Percentiles rank a stretch among this genome's conserved stretches.
Conservation (phyloP, 1,140 invertebrate species). For the Macrocentrus cingulum region DNA sequence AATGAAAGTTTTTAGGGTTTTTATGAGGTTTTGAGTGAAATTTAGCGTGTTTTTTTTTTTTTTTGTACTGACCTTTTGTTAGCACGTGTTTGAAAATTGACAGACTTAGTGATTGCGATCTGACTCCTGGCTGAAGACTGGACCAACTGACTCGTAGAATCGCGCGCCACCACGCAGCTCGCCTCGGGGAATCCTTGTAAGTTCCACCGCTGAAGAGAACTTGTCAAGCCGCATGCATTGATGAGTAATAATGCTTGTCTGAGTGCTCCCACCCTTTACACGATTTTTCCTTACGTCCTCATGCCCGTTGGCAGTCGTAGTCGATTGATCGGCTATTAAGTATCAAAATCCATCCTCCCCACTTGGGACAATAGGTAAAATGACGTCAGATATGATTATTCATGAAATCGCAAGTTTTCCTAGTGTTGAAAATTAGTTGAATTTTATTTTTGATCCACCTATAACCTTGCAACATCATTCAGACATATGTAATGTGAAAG, state of each 20-base stretch:
- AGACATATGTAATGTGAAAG: no score
- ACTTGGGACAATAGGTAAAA: background rate
- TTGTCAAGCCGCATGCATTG: conserved; percentile 9
- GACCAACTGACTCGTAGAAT: conserved; percentile 30
- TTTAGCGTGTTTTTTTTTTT: no score
- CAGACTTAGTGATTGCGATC: conserved; percentile 7
- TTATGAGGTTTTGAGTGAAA: no score
- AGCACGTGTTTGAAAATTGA: background rate
- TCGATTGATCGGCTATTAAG: background rate
- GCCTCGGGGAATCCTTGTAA: conserved; percentile 16
- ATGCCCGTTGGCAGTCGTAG: background rate
- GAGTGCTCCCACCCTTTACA: conserved; percentile 2
- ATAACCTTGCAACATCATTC: no score
- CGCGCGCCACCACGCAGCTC: conserved; percentile 15
- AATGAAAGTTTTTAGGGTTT: no score
- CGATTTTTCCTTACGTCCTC: conserved; percentile 1
- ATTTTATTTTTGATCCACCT: no score
- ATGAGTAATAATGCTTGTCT: conserved; percentile 1
- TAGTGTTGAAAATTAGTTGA: no score
- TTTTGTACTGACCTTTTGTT: no score
- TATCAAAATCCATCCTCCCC: conserved; percentile 12
- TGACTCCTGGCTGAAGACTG: conserved; percentile 25
- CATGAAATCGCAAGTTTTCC: no score
- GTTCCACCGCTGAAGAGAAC: conserved; percentile 17
- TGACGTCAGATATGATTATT: no score